phyloP scores from a whole-genome alignment of 1,140 invertebrate species.

The Ceratina australensis region DNA sequence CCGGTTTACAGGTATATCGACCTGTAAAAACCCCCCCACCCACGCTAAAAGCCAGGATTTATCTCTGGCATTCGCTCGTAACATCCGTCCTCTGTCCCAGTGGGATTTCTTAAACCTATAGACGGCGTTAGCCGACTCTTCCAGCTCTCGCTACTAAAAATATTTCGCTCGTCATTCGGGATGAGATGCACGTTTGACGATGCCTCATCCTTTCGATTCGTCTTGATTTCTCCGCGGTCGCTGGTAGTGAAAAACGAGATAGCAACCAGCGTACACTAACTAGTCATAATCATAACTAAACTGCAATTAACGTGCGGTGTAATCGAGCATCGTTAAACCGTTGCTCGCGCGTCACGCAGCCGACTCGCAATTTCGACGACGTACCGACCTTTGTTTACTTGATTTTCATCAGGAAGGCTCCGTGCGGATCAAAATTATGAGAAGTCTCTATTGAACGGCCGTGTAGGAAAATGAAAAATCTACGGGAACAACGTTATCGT shows the following conservation, averaged over 20 bases:
- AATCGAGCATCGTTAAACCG: no score
- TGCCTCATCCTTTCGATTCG: conserved; percentile 5
- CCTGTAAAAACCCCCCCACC: neutral
- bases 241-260: no score
- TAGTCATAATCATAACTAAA: no score
- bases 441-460: neutral
- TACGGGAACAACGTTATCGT: neutral
- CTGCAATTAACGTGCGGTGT: no score
- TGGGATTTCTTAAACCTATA: conserved; percentile 1
- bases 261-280: no score
- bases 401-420: neutral
- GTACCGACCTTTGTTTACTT: neutral
- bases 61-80: neutral
- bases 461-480: neutral
- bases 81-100: neutral
- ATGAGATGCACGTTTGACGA: neutral
- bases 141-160: neutral
- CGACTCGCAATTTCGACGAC: no score
- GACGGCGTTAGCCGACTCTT: neutral
- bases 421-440: neutral
- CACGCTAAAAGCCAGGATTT: conserved; percentile 3
- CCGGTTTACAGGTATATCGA: conserved; percentile 34
- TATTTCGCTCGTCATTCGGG: neutral
- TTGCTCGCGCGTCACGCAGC: no score
- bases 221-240: conserved; percentile 11